phyloP scores from a whole-genome alignment of 2,797 vertebrate species.

The Neopelma chrysocephalum region DNA sequence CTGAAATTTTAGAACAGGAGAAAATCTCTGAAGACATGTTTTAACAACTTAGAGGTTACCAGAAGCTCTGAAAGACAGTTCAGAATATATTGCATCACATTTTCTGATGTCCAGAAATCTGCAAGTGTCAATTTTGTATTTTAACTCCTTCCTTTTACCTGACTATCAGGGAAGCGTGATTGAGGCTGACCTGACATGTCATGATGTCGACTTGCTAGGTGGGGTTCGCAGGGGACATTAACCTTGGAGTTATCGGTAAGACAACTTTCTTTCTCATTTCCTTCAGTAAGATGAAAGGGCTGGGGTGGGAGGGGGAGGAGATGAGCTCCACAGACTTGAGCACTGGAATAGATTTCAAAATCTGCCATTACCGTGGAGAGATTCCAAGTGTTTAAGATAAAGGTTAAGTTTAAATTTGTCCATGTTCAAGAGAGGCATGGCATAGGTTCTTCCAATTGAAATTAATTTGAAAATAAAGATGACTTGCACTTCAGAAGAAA shows the following conservation, averaged over 20 bases:
- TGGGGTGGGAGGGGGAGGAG: constrained; percentile 53
- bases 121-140: constrained; percentile 82
- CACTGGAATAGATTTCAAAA: constrained; percentile 5
- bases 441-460: neutral
- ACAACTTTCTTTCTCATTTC: constrained; percentile 78
- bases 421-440: neutral
- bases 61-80: constrained; percentile 79
- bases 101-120: constrained; percentile 84
- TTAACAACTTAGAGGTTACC: constrained; percentile 74
- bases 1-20: constrained; percentile 45
- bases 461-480: neutral
- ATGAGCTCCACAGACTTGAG: neutral
- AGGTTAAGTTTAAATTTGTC: neutral
- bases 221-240: constrained; percentile 86
- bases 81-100: constrained; percentile 64
- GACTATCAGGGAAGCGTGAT: constrained; percentile 92
- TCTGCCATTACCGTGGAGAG: constrained; percentile 11
- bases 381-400: constrained; percentile 21
- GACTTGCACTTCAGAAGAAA: neutral
- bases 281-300: constrained; percentile 46
- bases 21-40: constrained; percentile 37
- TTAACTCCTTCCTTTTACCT: constrained; percentile 96
- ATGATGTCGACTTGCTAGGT: constrained; percentile 89
- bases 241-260: constrained; percentile 87
- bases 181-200: constrained; percentile 87